A percentile compares a stretch with the other conserved stretches of the same genome.
phyloP scores from a whole-genome alignment of 2,113 vertebrate genomes.

The Tinamus guttatus region DNA sequence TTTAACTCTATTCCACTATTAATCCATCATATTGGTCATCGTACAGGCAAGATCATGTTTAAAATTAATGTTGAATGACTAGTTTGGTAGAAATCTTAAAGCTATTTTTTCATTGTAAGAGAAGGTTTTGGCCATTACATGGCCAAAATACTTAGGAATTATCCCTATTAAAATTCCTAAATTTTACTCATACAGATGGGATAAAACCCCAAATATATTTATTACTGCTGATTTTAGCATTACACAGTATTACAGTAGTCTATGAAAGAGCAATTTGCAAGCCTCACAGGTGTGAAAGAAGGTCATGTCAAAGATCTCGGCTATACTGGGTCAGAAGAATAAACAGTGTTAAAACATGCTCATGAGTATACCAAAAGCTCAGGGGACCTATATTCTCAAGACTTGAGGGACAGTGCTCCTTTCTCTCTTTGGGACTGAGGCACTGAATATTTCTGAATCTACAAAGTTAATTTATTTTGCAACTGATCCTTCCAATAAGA shows the following conservation, averaged over 20 bases:
- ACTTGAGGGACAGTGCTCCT: no score
- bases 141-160: neutral
- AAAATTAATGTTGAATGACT: neutral
- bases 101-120: neutral
- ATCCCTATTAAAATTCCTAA: neutral
- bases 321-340: neutral
- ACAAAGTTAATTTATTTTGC: no score
- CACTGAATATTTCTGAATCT: no score
- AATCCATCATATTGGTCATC: neutral
- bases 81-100: neutral
- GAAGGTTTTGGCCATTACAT: neutral
- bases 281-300: neutral
- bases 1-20: neutral
- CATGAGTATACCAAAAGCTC: neutral
- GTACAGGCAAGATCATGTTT: neutral
- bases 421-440: no score
- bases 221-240: neutral
- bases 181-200: neutral
- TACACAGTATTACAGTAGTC: neutral
- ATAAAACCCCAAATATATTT: neutral
- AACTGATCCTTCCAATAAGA: no score
- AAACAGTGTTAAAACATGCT: neutral
- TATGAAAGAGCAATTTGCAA: neutral
- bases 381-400: neutral
- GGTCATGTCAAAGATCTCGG: neutral